A percentile compares a stretch with the other conserved stretches of the same genome.
Evolutionary conservation across 2,888 invertebrate genomes (phyloP).

Genomic region (Hesperia comma): DNA sequence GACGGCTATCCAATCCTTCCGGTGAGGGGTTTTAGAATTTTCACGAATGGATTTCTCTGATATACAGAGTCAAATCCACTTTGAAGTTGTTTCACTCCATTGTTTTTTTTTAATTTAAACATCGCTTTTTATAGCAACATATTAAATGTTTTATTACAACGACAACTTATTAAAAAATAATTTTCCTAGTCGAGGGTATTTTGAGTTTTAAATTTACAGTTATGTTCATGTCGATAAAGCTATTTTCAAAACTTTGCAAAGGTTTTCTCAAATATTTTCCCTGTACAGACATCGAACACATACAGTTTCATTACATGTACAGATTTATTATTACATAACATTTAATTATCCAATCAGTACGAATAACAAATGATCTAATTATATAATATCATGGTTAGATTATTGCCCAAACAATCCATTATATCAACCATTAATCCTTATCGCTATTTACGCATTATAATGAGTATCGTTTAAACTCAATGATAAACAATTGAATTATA

Average conservation of each 20-base stretch:
- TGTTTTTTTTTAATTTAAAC: no score
- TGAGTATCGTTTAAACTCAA: slow-evolving; percentile 9
- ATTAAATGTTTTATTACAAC: no score
- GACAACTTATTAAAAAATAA: no score
- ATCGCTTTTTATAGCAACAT: no score
- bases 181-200: no score
- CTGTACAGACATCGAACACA: no score
- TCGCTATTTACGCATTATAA: slow-evolving; percentile 12
- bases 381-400: slow-evolving; percentile 13
- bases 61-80: background rate
- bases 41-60: background rate
- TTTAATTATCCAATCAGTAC: background rate
- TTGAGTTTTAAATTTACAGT: no score
- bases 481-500: slow-evolving; percentile 3
- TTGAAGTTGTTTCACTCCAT: background rate
- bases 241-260: no score
- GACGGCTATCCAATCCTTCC: background rate
- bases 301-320: no score
- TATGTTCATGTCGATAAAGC: no score
- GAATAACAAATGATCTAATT: slow-evolving; percentile 13
- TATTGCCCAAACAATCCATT: slow-evolving; percentile 2
- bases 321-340: background rate
- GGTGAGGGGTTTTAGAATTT: background rate
- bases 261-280: no score
- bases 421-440: slow-evolving; percentile 12